These are phyloP conservation scores for Archilochus colubris DNA, from an alignment of 2,113 vertebrate species.

Conservation along the genomic window DNA sequence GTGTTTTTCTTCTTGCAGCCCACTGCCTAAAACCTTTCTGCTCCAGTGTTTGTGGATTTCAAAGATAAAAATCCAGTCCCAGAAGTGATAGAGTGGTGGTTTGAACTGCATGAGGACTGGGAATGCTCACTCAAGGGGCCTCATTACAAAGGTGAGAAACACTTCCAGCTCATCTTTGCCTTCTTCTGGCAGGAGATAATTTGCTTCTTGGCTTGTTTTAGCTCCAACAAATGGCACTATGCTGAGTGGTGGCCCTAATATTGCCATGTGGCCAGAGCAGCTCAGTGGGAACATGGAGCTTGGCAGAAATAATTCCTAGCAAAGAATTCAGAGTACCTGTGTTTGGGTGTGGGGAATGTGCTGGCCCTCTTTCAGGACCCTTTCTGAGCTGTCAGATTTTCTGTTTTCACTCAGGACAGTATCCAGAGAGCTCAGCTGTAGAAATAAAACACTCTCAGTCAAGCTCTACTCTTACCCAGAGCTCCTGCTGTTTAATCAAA, in stretches of 20 bases:
- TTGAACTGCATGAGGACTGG: not conserved
- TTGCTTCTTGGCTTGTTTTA: not conserved
- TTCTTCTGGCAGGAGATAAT: not conserved
- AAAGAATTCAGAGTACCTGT: not conserved
- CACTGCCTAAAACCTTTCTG: not conserved
- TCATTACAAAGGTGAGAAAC: not conserved
- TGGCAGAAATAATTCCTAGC: not conserved
- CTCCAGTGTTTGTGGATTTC: not conserved
- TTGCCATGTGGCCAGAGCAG: not conserved
- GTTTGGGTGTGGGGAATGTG: not conserved
- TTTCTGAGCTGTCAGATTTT: not conserved
- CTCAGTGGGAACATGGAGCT: not conserved
- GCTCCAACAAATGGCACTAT: not conserved
- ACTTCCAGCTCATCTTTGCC: not conserved
- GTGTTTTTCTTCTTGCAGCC: not conserved
- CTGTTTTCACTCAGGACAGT: not conserved
- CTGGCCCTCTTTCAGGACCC: not conserved
- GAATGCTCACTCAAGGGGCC: not conserved
- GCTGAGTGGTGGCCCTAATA: not conserved
- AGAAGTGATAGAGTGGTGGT: not conserved
- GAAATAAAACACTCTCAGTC: not conserved
- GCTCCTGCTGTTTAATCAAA: slow-evolving; percentile 9
- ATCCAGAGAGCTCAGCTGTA: not conserved
- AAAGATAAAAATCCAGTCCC: not conserved
- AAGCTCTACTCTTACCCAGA: not conserved